Evolutionary conservation across 2,113 vertebrate genomes (phyloP).

Genomic region (Girardinichthys multiradiatus): DNA sequence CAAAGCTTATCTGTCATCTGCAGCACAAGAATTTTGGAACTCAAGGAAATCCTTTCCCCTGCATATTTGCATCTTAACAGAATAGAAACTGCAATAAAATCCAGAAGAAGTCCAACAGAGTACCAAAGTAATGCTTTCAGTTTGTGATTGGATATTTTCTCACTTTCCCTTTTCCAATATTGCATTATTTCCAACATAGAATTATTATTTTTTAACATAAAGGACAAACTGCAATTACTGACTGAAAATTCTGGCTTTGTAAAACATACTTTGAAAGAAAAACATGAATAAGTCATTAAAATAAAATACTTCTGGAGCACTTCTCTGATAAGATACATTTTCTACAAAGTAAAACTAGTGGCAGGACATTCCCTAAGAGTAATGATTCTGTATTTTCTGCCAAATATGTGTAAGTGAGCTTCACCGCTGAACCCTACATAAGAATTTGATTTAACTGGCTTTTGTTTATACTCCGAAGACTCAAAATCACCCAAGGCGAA

Average conservation of each 20-base stretch:
- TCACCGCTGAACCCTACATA: not conserved
- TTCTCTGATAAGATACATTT: not conserved
- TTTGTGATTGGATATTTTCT: too few species aligned
- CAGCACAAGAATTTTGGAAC: not conserved
- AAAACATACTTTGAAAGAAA: too few species aligned
- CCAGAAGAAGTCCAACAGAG: too few species aligned
- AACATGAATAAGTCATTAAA: not conserved
- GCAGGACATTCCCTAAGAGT: not conserved
- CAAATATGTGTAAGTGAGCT: not conserved
- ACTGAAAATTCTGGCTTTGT: too few species aligned
- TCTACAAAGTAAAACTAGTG: too few species aligned
- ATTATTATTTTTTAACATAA: not conserved
- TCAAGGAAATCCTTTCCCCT: not conserved
- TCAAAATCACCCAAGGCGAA: conserved; percentile 74
- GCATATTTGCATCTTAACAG: not conserved
- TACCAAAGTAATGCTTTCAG: too few species aligned
- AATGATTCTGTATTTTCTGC: not conserved
- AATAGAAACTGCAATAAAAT: too few species aligned
- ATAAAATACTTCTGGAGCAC: not conserved
- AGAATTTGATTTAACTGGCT: not conserved
- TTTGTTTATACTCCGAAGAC: conserved; percentile 40
- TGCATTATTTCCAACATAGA: too few species aligned
- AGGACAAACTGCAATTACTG: not conserved
- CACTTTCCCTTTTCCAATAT: too few species aligned
- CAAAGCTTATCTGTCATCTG: not conserved